Percentiles rank a stretch among this genome's conserved stretches.
phyloP scores from a whole-genome alignment of 2,888 invertebrate species.

The Acleris emargana region DNA sequence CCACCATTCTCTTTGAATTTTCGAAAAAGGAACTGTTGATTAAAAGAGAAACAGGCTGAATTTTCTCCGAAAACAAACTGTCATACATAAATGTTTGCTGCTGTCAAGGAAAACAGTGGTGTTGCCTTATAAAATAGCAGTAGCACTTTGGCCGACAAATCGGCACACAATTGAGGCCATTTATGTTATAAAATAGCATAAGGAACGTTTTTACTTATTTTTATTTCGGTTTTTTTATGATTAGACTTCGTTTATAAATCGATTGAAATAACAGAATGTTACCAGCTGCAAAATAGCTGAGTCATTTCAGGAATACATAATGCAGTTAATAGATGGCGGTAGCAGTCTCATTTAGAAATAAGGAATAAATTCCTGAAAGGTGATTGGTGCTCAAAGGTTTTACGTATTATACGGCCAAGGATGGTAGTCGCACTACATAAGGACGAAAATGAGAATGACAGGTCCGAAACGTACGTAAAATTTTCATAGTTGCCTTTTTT shows the following conservation, averaged over 20 bases:
- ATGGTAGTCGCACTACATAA: conserved; percentile 56
- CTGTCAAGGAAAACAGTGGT: conserved; percentile 43
- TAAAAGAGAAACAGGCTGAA: conserved; percentile 75
- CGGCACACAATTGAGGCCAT: too few species aligned
- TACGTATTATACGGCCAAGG: conserved; percentile 63
- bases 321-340: conserved; percentile 37
- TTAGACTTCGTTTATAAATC: neutral
- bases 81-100: conserved; percentile 41
- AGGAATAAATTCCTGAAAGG: conserved; percentile 43
- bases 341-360: conserved; percentile 41
- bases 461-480: conserved; percentile 55
- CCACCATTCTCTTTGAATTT: conserved; percentile 79
- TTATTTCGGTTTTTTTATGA: neutral
- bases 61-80: conserved; percentile 54
- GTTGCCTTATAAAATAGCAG: conserved; percentile 29
- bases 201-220: too few species aligned
- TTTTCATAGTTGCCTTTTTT: conserved; percentile 29
- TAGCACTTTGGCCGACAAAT: neutral
- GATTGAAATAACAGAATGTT: neutral
- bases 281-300: conserved; percentile 27
- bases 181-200: too few species aligned
- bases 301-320: neutral
- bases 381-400: conserved; percentile 56
- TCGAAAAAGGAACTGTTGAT: conserved; percentile 76
- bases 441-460: conserved; percentile 57